phyloP scores from a whole-genome alignment of 2,888 invertebrate genomes.

The Drosophila atripex region DNA sequence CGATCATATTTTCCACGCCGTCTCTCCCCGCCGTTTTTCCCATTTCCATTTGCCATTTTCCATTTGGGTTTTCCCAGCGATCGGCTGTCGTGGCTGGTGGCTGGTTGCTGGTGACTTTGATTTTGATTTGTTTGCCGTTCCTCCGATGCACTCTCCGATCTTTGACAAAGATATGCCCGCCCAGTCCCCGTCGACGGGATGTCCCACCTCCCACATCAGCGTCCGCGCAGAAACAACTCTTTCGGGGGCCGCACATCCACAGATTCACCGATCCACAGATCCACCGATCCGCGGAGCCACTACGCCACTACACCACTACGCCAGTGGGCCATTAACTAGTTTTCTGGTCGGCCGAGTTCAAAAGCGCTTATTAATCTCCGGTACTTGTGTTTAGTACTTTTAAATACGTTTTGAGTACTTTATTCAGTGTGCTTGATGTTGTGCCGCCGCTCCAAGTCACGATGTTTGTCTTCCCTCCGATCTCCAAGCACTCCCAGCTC shows the following conservation, averaged over 20 bases:
- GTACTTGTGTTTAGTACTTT: slow-evolving; percentile 80
- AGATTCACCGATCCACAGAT: too few relatives aligned
- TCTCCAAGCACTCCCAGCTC: slow-evolving; percentile 14
- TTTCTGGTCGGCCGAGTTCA: slow-evolving; percentile 82
- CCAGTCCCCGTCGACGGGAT: not conserved
- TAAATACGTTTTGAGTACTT: slow-evolving; percentile 81
- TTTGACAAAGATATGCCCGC: slow-evolving; percentile 7
- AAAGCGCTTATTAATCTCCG: slow-evolving; percentile 82
- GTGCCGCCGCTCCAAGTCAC: slow-evolving; percentile 75
- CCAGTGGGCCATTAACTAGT: slow-evolving; percentile 74
- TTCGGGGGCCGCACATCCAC: not conserved
- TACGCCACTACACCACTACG: too few relatives aligned
- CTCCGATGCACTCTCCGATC: not conserved
- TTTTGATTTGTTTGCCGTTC: slow-evolving; percentile 18
- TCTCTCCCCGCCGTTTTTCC: slow-evolving; percentile 1
- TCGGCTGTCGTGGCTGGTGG: slow-evolving; percentile 4
- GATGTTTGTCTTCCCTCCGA: slow-evolving; percentile 52
- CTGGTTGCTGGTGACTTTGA: slow-evolving; percentile 8
- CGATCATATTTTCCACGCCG: slow-evolving; percentile 57
- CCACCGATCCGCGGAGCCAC: too few relatives aligned
- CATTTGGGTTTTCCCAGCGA: slow-evolving; percentile 8
- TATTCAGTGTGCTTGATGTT: slow-evolving; percentile 80
- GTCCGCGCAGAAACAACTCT: not conserved
- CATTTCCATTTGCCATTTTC: slow-evolving; percentile 7
- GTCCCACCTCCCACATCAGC: slow-evolving; percentile 13